These are phyloP conservation scores for Plecotus auritus DNA, from an alignment of 2,113 vertebrate species.

Conservation along the genomic window DNA sequence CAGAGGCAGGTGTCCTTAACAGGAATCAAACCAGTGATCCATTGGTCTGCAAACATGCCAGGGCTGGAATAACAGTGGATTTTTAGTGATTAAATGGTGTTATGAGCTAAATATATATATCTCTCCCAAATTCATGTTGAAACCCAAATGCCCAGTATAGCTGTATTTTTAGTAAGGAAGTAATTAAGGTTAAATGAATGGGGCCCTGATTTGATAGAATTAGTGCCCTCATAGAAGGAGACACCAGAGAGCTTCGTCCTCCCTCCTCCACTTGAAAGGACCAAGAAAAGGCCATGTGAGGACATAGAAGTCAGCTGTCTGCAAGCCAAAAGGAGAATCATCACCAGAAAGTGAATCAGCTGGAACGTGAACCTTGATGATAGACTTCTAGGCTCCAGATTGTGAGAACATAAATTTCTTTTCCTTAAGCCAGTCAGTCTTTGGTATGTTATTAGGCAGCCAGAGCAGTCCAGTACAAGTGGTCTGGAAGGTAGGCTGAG, in stretches of 20 bases:
- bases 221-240: neutral
- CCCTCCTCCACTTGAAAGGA: neutral
- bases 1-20: no score
- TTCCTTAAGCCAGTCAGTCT: neutral
- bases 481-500: neutral
- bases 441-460: neutral
- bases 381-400: neutral
- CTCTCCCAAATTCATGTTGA: neutral
- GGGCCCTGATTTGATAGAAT: neutral
- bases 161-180: neutral
- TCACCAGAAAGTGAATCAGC: neutral
- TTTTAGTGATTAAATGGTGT: neutral
- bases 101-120: neutral
- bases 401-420: neutral
- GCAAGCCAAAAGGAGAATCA: neutral
- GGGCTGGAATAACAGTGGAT: neutral
- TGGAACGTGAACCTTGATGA: neutral
- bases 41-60: no score
- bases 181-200: neutral
- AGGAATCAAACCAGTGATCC: no score
- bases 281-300: neutral
- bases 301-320: neutral
- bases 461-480: neutral
- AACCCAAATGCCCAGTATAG: neutral
- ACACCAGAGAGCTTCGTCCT: neutral